Conservation (phyloP, 1,140 invertebrate genomes). For the Antheraea pernyi region DNA sequence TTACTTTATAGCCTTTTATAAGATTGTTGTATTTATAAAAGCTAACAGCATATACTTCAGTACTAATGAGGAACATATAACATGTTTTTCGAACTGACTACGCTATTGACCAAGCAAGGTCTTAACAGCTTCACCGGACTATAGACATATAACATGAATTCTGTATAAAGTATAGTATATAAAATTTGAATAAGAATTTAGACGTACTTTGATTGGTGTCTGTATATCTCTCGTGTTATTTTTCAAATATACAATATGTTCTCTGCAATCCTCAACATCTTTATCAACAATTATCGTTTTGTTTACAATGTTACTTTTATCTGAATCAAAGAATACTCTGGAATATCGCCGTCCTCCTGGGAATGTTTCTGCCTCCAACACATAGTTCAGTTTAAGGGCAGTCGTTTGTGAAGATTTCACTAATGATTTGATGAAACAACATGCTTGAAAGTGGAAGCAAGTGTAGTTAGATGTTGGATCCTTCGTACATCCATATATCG, state of each 20-base stretch:
- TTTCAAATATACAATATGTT: slow-evolving; percentile 90
- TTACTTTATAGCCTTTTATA: no score
- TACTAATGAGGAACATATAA: not conserved
- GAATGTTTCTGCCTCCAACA: slow-evolving; percentile 92
- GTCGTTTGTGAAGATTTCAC: slow-evolving; percentile 78
- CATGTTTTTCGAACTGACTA: no score
- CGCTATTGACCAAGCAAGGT: no score
- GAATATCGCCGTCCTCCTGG: slow-evolving; percentile 88
- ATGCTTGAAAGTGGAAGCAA: slow-evolving; percentile 94
- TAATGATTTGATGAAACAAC: slow-evolving; percentile 88
- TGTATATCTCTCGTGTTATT: slow-evolving; percentile 92
- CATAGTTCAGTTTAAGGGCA: slow-evolving; percentile 83
- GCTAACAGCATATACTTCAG: no score
- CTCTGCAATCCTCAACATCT: slow-evolving; percentile 82
- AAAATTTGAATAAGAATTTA: not conserved
- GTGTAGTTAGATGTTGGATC: slow-evolving; percentile 85
- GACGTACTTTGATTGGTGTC: slow-evolving; percentile 85
- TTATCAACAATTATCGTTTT: slow-evolving; percentile 80
- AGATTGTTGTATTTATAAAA: no score
- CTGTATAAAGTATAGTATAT: not conserved
- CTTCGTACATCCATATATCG: slow-evolving; percentile 83
- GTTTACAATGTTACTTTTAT: slow-evolving; percentile 81
- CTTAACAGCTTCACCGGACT: no score
- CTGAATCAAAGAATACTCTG: slow-evolving; percentile 86
- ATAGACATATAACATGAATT: not conserved